phyloP scores from a whole-genome alignment of 2,888 invertebrate genomes.

The Taphrorychus bicolor region DNA sequence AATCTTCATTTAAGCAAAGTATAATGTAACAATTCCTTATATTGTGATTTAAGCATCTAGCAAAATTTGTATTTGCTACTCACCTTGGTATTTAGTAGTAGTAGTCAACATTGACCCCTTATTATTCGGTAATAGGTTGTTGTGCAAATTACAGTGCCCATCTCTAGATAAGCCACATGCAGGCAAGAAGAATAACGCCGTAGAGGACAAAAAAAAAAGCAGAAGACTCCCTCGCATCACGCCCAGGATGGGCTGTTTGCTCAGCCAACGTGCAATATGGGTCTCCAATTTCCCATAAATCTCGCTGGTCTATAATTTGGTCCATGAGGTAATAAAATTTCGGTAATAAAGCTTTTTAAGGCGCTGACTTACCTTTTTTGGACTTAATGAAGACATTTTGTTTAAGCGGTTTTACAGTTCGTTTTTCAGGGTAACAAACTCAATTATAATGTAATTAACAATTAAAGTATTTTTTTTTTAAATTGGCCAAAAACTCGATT shows the following conservation, averaged over 20 bases:
- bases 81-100: background rate
- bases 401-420: no score
- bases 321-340: background rate
- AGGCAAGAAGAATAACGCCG: slow-evolving; percentile 26
- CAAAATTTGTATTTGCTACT: background rate
- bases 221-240: slow-evolving; percentile 18
- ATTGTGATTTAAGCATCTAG: no score
- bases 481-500: no score
- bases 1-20: no score
- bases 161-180: slow-evolving; percentile 12
- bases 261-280: slow-evolving; percentile 34
- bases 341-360: slow-evolving; percentile 27
- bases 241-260: slow-evolving; percentile 21
- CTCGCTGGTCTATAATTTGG: slow-evolving; percentile 27
- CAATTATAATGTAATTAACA: no score
- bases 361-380: slow-evolving; percentile 14
- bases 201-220: slow-evolving; percentile 27
- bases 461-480: no score
- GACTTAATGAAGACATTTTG: slow-evolving; percentile 1
- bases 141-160: slow-evolving; percentile 27
- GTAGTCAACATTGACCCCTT: background rate
- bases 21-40: no score
- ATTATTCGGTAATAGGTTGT: slow-evolving; percentile 19
- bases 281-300: slow-evolving; percentile 38
- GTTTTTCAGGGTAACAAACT: no score